Conservation (phyloP, 2,888 invertebrate species). For the Danaus chrysippus region DNA sequence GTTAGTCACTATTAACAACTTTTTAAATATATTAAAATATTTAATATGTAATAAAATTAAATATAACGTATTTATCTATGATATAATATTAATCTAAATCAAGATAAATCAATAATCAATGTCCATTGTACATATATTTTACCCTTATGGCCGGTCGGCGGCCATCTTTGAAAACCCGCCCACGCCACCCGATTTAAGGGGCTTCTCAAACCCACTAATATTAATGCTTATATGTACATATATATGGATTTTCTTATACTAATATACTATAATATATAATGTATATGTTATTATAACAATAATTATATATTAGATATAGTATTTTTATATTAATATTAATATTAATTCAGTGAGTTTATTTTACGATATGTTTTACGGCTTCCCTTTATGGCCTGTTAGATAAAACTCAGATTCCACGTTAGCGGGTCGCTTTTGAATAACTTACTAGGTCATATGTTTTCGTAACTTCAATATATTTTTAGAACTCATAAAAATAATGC, state of each 20-base stretch:
- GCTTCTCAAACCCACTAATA: conserved; percentile 77
- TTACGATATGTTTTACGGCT: conserved; percentile 65
- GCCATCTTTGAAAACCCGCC: conserved; percentile 73
- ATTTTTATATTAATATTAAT: conserved; percentile 61
- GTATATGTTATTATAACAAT: background rate
- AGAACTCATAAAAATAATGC: background rate
- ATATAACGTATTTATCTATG: background rate
- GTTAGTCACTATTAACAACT: background rate
- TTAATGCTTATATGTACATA: conserved; percentile 65
- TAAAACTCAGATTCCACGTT: conserved; percentile 71
- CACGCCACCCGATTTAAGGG: conserved; percentile 74
- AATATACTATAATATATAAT: no score
- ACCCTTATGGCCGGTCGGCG: conserved; percentile 78
- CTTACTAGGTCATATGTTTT: conserved; percentile 48
- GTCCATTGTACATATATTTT: conserved; percentile 74
- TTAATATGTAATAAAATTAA: background rate
- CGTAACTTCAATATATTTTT: conserved; percentile 16
- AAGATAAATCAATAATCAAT: conserved; percentile 57
- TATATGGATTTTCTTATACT: conserved; percentile 36
- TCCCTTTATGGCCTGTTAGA: conserved; percentile 72
- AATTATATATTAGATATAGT: background rate
- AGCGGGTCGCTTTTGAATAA: conserved; percentile 66
- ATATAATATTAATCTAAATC: background rate
- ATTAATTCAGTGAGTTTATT: conserved; percentile 61
- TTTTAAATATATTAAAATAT: background rate